Base-by-base conservation (phyloP, 2,797 vertebrate species). In the Scarus forsteni region DNA sequence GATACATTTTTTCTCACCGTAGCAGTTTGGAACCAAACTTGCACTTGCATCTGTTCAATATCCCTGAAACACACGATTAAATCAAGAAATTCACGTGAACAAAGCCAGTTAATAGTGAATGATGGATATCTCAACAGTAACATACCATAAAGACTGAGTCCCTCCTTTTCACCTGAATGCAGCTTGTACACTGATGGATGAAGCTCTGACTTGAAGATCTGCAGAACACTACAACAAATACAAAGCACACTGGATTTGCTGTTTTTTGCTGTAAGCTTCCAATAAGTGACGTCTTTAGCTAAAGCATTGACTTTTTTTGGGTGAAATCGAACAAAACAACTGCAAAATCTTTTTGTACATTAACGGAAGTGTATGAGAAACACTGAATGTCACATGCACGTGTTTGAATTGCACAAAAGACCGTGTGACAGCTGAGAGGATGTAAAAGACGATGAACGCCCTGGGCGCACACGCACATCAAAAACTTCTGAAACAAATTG, bases 141-240 rank as follows among this genome's bases (percentile, higher is more conserved):
- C 61, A 0, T 92, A 97, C 96, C 97, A 54, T 95, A 99, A 69
- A 99, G 95, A 88, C 97, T 99, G 69, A 99, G 93, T 66, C 98
- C 98, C 90, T 99, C 98, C 85, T 98, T 99, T 89, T 96, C 92
- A 66, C 97, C 96, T 42, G 94, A 97, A 73, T 96, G 93, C 50
- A 98, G 86, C 86, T 99, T 99, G 89, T 98, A 99, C 55, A 98
- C 96, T 0, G 98, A 99, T 42, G 98, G 98, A 73, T 99, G 98
- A 36, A 93, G 90, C 54, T 99, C 97, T 53, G 95, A 96, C 92
- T 99, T 99, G 88, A 99, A 99, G 92, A 99, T 97, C 86, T 99
- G 97, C 46, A 99, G 92, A 38, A 97, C 97, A 73, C 96, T 97
- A 75, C 78, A 46, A 79, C 9, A 83, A 85, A 72, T 4, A 60